Base-by-base conservation (phyloP, 2,113 vertebrate species). In the Cyphomyrus plagiostoma region DNA sequence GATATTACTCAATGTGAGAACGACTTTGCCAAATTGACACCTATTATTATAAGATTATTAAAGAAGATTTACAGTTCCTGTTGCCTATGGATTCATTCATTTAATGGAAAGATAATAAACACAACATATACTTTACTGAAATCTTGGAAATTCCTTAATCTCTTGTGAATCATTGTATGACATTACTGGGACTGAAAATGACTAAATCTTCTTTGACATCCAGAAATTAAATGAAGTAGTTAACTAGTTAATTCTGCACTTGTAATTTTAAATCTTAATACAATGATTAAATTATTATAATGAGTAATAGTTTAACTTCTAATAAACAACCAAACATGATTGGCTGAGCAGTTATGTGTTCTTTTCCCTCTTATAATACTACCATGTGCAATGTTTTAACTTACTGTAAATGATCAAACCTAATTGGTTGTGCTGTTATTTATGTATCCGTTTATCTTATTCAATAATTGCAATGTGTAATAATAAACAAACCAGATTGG, bases 351-450 rank as follows among this genome's bases (percentile, higher is more conserved):
- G 11, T n/a, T 49, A 84, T 77, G 15, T 39, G 35, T 87, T 42
- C 45, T 42, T 87, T 89, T 96, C 98, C 98, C 98, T 98, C 97
- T 91, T 98, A 97, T 80, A 66, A 26, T n/a, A 66, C 26, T 66
- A 26, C 9, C 8, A 66, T 66, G 58, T 66, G 58, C 23, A 66
- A 66, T 66, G 58, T 66, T 58, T 58, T 58, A 58, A 58, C 19
- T 58, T 62, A 2, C 56, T n/a, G 23, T n/a, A 62, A n/a, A 62
- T 8, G 6, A n/a, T 62, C 56, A 62, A 62, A 62, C 56, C 23
- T 62, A 7, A 62, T 62, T 62, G 56, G 6, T n/a, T n/a, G 21
- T n/a, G 21, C 7, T n/a, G 21, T 9, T 62, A 62, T 62, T n/a
- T 62, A 23, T 62, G 50, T 62, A 62, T 15, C 50, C 13, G 23